These are phyloP conservation scores for Trematomus loennbergii DNA, from an alignment of 2,113 vertebrate genomes.

Conservation along the genomic window DNA sequence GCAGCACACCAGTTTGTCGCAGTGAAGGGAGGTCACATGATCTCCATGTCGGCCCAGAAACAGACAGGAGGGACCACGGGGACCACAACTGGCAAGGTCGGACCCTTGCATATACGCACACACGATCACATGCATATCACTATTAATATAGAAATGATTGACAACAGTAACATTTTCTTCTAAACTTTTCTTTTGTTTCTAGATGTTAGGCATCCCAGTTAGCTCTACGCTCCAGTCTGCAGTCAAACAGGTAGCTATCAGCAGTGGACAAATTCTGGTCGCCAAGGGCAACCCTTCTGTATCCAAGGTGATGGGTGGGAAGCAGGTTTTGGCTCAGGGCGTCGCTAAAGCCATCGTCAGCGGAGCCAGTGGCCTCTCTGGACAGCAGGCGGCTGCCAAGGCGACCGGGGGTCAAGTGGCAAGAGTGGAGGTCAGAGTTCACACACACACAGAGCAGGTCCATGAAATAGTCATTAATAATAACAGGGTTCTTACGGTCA, in stretches of 20 bases:
- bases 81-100: slow-evolving; percentile 88
- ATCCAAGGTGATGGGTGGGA: slow-evolving; percentile 92
- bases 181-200: slow-evolving; percentile 46
- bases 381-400: slow-evolving; percentile 91
- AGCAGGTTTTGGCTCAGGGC: slow-evolving; percentile 96
- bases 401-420: slow-evolving; percentile 86
- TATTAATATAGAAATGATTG: too few species aligned
- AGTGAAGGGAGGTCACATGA: slow-evolving; percentile 96
- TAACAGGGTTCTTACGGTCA: too few species aligned
- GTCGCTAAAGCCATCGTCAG: slow-evolving; percentile 98
- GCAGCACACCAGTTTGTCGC: slow-evolving; percentile 93
- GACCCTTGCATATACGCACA: background rate
- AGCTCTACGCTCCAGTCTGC: slow-evolving; percentile 91
- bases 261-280: slow-evolving; percentile 97
- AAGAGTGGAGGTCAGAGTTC: slow-evolving; percentile 93
- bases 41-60: slow-evolving; percentile 95
- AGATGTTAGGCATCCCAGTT: slow-evolving; percentile 94
- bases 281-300: slow-evolving; percentile 91
- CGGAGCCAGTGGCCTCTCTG: slow-evolving; percentile 87
- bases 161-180: background rate
- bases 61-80: slow-evolving; percentile 83
- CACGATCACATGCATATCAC: too few species aligned
- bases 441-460: slow-evolving; percentile 26
- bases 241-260: slow-evolving; percentile 96
- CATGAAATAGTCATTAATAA: background rate